Evolutionary conservation across 2,888 invertebrate genomes (phyloP).

Genomic region (Scaptomyza reducta): DNA sequence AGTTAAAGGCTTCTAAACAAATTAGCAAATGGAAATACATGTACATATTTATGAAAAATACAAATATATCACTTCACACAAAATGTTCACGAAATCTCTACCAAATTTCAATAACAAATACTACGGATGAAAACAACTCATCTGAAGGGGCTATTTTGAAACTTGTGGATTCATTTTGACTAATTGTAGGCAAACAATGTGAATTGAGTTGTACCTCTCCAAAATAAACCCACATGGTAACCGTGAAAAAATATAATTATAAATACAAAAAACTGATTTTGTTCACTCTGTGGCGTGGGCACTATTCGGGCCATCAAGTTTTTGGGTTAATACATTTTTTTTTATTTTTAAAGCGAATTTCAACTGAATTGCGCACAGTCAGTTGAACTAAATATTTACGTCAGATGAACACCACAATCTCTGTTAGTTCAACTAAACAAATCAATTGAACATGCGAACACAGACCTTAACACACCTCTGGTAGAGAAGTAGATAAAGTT

Average conservation of each 20-base stretch:
- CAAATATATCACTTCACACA: conserved; percentile 46
- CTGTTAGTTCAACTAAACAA: conserved; percentile 69
- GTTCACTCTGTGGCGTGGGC: conserved; percentile 41
- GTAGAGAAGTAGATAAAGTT: conserved; percentile 40
- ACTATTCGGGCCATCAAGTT: conserved; percentile 51
- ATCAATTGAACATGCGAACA: conserved; percentile 71
- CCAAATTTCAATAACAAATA: conserved; percentile 40
- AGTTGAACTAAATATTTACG: conserved; percentile 73
- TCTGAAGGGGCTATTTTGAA: conserved; percentile 50
- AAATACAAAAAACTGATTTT: conserved; percentile 2
- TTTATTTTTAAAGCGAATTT: conserved; percentile 47
- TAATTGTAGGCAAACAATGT: conserved; percentile 62
- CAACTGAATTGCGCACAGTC: conserved; percentile 62
- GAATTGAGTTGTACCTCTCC: conserved; percentile 34
- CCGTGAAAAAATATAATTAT: conserved; percentile 26
- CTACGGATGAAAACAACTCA: conserved; percentile 17
- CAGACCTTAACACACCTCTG: conserved; percentile 36
- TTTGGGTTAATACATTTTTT: conserved; percentile 29
- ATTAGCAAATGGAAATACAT: conserved; percentile 51
- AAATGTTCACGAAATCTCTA: conserved; percentile 15
- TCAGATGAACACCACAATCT: conserved; percentile 56
- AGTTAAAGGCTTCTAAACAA: conserved; percentile 58
- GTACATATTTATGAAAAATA: conserved; percentile 17
- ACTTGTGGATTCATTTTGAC: conserved; percentile 73
- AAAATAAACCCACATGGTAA: conserved; percentile 50